Conservation (phyloP, 2,113 vertebrate genomes). For the Vidua macroura region DNA sequence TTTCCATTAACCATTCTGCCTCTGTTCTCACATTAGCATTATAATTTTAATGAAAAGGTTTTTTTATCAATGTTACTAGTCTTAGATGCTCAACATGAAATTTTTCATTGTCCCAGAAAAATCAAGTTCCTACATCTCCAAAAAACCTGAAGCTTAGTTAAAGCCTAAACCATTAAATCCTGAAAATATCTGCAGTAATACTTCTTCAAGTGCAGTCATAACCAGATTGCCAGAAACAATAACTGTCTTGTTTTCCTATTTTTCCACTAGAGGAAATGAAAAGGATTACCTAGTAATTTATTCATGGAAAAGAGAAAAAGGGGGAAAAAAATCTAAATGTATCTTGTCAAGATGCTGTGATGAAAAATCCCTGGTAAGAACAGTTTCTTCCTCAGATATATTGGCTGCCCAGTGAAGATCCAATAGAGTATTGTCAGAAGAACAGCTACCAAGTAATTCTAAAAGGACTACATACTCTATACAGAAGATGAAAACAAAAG, state of each 20-base stretch:
- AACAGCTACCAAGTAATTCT: not conserved
- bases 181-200: not conserved
- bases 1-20: not conserved
- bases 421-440: not conserved
- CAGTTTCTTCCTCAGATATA: not conserved
- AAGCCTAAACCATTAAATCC: not conserved
- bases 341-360: not conserved
- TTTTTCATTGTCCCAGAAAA: not conserved
- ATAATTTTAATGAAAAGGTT: not conserved
- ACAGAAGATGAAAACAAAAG: not conserved
- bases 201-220: not conserved
- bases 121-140: not conserved
- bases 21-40: not conserved
- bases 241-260: not conserved
- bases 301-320: not conserved
- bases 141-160: not conserved
- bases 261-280: not conserved
- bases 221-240: not conserved
- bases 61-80: not conserved
- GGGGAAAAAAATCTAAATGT: rapidly evolving
- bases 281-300: not conserved
- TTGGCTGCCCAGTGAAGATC: not conserved
- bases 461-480: not conserved
- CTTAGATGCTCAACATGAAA: not conserved
- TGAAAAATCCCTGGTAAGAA: not conserved